A percentile compares a stretch with the other conserved stretches of the same genome.
Conservation (phyloP, 2,797 vertebrate species). For the Clarias laeviceps region DNA sequence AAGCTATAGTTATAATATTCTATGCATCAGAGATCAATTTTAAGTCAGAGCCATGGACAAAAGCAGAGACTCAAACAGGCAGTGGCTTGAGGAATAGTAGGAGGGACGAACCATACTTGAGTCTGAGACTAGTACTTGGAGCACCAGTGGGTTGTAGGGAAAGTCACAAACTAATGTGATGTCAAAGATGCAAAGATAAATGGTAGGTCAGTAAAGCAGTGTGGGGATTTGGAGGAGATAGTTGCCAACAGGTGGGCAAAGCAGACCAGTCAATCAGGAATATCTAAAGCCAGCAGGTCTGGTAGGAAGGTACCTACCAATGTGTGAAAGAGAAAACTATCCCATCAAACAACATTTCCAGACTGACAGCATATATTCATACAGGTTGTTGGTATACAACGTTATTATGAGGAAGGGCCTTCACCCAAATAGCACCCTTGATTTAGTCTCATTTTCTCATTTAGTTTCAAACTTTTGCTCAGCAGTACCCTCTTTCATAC, state of each 20-base stretch:
- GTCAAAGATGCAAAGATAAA: background rate
- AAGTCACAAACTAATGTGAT: background rate
- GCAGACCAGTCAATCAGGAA: background rate
- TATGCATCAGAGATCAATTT: background rate
- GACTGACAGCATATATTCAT: background rate
- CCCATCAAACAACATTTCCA: background rate
- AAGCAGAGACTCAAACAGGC: background rate
- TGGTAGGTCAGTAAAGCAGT: background rate
- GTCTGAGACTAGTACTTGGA: background rate
- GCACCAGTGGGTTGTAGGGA: background rate
- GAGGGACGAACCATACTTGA: background rate
- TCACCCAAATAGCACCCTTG: background rate
- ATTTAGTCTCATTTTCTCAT: background rate
- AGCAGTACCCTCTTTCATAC: background rate
- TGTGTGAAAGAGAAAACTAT: background rate
- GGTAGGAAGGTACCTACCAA: background rate
- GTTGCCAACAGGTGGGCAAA: conserved; percentile 6
- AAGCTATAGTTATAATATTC: conserved; percentile 2
- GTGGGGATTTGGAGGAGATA: background rate
- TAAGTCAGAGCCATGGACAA: background rate
- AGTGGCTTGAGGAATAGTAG: background rate
- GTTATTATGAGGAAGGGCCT: background rate
- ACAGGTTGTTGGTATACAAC: background rate
- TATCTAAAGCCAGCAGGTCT: background rate
- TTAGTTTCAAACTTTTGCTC: background rate